phyloP scores from a whole-genome alignment of 2,113 vertebrate species.

The Terrapene triunguis region DNA sequence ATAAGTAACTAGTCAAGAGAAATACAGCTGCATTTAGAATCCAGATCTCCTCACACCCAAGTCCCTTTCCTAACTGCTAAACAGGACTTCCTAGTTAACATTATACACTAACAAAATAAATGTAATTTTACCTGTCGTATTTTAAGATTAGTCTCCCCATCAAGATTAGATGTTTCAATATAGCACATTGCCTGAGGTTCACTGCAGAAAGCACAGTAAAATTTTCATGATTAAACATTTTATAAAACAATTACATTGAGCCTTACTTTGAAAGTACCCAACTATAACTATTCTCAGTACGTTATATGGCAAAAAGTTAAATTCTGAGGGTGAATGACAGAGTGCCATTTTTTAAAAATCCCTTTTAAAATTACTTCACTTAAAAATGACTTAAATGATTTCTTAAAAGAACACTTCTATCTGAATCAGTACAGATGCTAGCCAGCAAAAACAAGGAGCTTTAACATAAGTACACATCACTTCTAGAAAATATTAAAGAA shows the following conservation, averaged over 20 bases:
- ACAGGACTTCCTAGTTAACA: background rate
- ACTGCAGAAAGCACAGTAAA: constrained; percentile 75
- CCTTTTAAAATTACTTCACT: background rate
- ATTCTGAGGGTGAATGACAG: accelerated
- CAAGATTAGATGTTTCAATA: constrained; percentile 96
- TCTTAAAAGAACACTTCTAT: background rate
- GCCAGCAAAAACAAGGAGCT: background rate
- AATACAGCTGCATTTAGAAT: background rate
- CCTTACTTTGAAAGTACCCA: background rate
- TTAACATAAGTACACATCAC: background rate
- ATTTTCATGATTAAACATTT: background rate
- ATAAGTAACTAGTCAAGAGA: background rate
- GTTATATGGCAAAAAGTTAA: background rate
- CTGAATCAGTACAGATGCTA: background rate
- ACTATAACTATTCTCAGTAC: background rate
- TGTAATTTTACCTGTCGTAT: constrained; percentile 91
- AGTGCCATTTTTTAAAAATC: background rate
- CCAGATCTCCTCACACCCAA: background rate
- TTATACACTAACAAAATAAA: background rate
- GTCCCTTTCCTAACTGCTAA: background rate
- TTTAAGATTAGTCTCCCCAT: constrained; percentile 99
- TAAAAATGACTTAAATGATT: background rate
- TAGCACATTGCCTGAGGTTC: constrained; percentile 99
- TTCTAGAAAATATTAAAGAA: background rate
- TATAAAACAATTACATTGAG: background rate